Evolutionary conservation across 2,797 vertebrate species (phyloP).

Genomic region (Urophycis tenuis): DNA sequence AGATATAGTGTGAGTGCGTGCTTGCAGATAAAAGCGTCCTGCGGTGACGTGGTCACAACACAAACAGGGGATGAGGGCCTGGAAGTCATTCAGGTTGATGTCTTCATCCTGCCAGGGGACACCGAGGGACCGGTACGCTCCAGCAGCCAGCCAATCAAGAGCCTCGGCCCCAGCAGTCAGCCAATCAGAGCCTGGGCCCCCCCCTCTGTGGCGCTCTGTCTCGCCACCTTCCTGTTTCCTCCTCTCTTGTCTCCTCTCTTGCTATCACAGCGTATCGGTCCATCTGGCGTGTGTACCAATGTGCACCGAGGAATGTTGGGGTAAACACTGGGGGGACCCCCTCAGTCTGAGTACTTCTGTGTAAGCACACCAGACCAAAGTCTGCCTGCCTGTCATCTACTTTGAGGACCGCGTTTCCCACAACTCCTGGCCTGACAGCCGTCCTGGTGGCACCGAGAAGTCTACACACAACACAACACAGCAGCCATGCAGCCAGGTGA

Average conservation of each 20-base stretch:
- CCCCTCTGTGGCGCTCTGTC: not conserved
- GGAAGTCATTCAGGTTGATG: conserved; percentile 53
- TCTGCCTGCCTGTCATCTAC: conserved; percentile 50
- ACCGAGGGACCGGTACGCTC: not conserved
- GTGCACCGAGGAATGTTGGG: not conserved
- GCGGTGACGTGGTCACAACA: conserved; percentile 40
- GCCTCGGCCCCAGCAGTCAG: not conserved
- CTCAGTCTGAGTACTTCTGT: conserved; percentile 21
- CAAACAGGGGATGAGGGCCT: conserved; percentile 62
- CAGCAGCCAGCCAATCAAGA: not conserved
- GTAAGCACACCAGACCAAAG: conserved; percentile 39
- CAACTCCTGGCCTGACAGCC: conserved; percentile 67
- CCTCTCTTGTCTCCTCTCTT: conserved; percentile 10
- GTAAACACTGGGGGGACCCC: conserved; percentile 44
- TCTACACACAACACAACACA: conserved; percentile 35
- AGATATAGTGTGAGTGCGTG: conserved; percentile 25
- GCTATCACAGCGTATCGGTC: conserved; percentile 30
- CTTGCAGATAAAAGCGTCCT: conserved; percentile 60
- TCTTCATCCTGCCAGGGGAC: conserved; percentile 34
- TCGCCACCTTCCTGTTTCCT: conserved; percentile 32
- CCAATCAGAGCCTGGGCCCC: not conserved
- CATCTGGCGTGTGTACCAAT: conserved; percentile 10
- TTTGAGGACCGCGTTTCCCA: conserved; percentile 66
- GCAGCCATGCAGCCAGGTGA: conserved; percentile 39
- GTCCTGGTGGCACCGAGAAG: conserved; percentile 58